phyloP scores from a whole-genome alignment of 2,888 invertebrate genomes.

The Pelosia muscerda region DNA sequence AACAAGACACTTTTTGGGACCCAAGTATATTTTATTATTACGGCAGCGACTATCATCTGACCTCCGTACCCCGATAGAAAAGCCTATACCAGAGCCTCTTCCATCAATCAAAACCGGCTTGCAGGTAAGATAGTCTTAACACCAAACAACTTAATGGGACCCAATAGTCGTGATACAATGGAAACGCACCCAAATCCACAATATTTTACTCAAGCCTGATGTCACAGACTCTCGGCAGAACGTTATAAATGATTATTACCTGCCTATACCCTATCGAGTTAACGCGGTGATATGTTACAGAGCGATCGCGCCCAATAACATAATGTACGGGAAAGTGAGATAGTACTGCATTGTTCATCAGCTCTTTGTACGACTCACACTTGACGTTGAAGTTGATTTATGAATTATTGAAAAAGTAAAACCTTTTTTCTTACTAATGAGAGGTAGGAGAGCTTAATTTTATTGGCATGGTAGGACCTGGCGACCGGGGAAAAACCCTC shows the following conservation, averaged over 20 bases:
- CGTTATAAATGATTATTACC: conserved; percentile 74
- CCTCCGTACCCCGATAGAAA: no score
- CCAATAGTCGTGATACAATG: conserved; percentile 22
- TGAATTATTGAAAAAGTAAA: neutral
- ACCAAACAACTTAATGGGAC: no score
- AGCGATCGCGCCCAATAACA: conserved; percentile 60
- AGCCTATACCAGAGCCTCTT: no score
- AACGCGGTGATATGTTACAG: conserved; percentile 67
- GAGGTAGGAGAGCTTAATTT: neutral
- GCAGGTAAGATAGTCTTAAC: no score
- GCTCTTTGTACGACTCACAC: conserved; percentile 16
- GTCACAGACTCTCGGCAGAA: conserved; percentile 48
- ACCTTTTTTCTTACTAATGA: neutral
- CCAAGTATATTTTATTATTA: no score
- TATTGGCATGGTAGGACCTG: neutral
- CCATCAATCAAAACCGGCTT: no score
- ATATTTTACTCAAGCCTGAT: conserved; percentile 58
- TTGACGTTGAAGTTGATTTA: conserved; percentile 3
- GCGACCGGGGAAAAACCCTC: neutral
- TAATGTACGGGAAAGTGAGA: conserved; percentile 47
- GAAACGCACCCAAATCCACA: conserved; percentile 35
- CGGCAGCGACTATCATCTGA: no score
- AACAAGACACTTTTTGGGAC: no score
- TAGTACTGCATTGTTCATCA: conserved; percentile 38
- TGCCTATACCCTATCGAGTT: conserved; percentile 50